phyloP scores from a whole-genome alignment of 2,888 invertebrate genomes.

The Clistopyga incitator region DNA sequence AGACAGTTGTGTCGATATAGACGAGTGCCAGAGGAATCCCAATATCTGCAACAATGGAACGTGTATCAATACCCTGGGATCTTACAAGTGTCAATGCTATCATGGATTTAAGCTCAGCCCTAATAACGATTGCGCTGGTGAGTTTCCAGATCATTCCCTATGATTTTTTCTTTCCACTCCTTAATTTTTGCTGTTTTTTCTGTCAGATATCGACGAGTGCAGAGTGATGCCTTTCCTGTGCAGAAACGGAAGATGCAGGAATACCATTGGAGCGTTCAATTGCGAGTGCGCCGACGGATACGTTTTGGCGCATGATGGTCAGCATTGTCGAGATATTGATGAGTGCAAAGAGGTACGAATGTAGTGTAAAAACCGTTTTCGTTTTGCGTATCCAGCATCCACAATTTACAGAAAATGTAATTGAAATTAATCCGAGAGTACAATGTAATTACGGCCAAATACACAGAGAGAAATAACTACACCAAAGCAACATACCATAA shows the following conservation, averaged over 20 bases:
- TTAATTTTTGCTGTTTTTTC: background rate
- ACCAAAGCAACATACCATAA: no score
- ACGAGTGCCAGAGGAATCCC: conserved; percentile 90
- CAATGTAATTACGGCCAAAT: background rate
- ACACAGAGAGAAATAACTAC: background rate
- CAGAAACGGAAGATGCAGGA: conserved; percentile 93
- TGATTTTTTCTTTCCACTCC: background rate
- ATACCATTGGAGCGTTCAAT: conserved; percentile 91
- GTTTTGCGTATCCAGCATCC: background rate
- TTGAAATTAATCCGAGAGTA: background rate
- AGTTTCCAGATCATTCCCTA: conserved; percentile 65
- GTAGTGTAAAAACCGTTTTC: background rate
- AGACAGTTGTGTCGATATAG: conserved; percentile 90
- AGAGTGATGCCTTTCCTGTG: conserved; percentile 93
- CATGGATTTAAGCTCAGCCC: conserved; percentile 91
- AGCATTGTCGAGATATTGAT: conserved; percentile 92
- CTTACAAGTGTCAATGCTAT: conserved; percentile 91
- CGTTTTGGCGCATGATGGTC: conserved; percentile 89
- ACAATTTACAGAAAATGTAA: background rate
- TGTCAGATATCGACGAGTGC: conserved; percentile 92
- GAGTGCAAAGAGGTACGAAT: conserved; percentile 89
- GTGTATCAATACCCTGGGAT: conserved; percentile 90
- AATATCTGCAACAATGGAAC: conserved; percentile 92
- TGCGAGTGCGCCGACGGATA: conserved; percentile 94
- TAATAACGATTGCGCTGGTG: conserved; percentile 92